Percentiles rank a stretch among this genome's conserved stretches.
Evolutionary conservation across 2,113 vertebrate genomes (phyloP).

Genomic region (Paramormyrops kingsleyae): DNA sequence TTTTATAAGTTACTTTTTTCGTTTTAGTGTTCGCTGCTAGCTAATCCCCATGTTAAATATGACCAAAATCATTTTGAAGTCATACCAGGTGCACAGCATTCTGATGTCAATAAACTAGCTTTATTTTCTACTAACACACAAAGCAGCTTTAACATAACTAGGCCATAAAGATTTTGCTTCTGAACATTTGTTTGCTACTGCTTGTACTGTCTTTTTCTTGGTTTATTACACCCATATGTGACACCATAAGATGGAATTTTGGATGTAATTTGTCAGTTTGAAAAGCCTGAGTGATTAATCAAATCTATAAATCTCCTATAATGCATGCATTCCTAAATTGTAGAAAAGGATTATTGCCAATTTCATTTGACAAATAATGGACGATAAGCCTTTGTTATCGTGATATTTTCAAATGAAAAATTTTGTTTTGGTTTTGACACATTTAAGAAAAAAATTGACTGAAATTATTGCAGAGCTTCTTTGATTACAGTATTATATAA

Average conservation of each 20-base stretch:
- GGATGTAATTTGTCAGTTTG: neutral
- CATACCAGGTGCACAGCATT: constrained; percentile 1
- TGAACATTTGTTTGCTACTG: constrained; percentile 14
- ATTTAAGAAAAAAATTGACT: neutral
- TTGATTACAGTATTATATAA: neutral
- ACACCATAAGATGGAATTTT: neutral
- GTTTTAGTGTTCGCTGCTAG: constrained; percentile 14
- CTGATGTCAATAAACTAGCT: constrained; percentile 14
- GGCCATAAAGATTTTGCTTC: neutral
- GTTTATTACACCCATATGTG: neutral
- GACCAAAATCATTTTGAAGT: constrained; percentile 20
- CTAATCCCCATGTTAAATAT: constrained; percentile 10
- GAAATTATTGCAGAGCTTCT: neutral
- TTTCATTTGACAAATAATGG: neutral
- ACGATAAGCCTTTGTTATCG: neutral
- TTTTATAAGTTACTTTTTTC: constrained; percentile 2
- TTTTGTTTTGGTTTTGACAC: neutral
- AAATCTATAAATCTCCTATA: neutral
- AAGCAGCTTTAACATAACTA: neutral
- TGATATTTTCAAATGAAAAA: neutral
- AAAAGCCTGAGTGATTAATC: neutral
- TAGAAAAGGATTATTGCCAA: neutral
- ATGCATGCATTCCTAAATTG: constrained; percentile 1
- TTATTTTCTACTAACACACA: constrained; percentile 5
- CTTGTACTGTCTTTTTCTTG: neutral